Evolutionary conservation across 2,113 vertebrate genomes (phyloP), one percentile per base, ranked within the genome.

Genomic region (Bujurquina vittata): DNA sequence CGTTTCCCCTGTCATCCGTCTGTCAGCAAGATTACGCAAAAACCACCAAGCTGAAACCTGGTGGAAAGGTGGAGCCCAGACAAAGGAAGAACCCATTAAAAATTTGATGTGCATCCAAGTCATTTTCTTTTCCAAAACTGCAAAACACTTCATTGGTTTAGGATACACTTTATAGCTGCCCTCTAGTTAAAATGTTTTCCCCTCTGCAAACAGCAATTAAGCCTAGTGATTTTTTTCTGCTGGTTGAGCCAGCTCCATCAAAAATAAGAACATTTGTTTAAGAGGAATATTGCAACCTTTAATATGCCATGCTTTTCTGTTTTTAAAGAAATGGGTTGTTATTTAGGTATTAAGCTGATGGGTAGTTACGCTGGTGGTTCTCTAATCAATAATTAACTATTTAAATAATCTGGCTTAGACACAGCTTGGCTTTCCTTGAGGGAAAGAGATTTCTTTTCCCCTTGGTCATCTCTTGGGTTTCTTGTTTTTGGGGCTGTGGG

Each of bases 381-480:
- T 0, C 22, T 26, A 29, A 49, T 49, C 43, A 12, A 5, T 46
- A 46, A 7, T 33, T 33, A 26, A 26, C 26, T 2, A 26, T 26
- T 26, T 26, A 26, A 26, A 26, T 26, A 26, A 3, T 26, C 26
- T 26, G 26, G 26, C 26, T 26, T 26, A 26, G 26, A 26, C 26
- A 26, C 87, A 99, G 93, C 69, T 96, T 97, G 85, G 88, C 49
- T 85, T 95, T 98, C 94, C 97, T 98, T 0, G 96, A 95, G 3
- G 96, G 95, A 20, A 99, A 99, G 59, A 99, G 96, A 79, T 98
- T 99, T 91, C 98, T 96, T 86, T 98, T 95, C 37, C 98, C 98
- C 83, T 98, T 99, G 22, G 97, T 99, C 73, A 98, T 97, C 87
- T 98, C 97, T 99, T 26, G 26, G 26, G 26, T 26, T 26, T 26